Evolutionary conservation across 2,888 invertebrate genomes (phyloP), one percentile per base, ranked within the genome.

Genomic region (Candidula unifasciata): DNA sequence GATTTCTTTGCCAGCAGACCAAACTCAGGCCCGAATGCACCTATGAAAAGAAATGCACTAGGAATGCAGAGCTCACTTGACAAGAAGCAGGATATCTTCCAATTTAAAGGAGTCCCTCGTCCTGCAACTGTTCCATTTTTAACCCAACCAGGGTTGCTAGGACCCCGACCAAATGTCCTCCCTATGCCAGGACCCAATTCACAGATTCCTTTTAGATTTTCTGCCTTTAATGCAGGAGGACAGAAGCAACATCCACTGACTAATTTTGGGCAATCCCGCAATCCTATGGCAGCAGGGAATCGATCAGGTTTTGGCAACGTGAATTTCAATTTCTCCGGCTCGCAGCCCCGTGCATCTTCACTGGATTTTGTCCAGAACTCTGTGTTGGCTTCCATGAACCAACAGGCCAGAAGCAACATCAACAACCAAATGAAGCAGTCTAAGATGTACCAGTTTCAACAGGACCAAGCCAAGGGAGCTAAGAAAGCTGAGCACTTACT

Each of bases 31-130:
- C 66, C 30, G 52, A 68, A n/a, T 52, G 30, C 60, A n/a, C 33
- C 71, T 18, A 60, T 30, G 27, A 82, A 82, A 52, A 82, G 82
- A 68, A 82, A 82, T 82, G 82, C 82, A 33, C 82, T 68, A 35
- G 82, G 82, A 16, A 30, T 60, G n/a, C 82, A 82, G 73, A 82
- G 54, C 27, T 24, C 68, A 27, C 52, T 74, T 52, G 74, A 82
- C n/a, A 82, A 82, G 68, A 66, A 66, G 66, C 64, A 44, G 68
- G 82, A 82, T 27, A 66, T 77, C 27, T 82, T 82, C 33, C 76
- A 82, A 2, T 82, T 82, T 54, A 82, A 77, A 57, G 82, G 82
- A 52, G 54, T 35, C 21, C 30, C 80, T 0, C 35, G 60, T 27
- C 52, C 79, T 27, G 18, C 71, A 44, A 44, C 10, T 10, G 35